These are phyloP conservation scores for Alosa alosa DNA, from an alignment of 2,113 vertebrate species.

Conservation along the genomic window DNA sequence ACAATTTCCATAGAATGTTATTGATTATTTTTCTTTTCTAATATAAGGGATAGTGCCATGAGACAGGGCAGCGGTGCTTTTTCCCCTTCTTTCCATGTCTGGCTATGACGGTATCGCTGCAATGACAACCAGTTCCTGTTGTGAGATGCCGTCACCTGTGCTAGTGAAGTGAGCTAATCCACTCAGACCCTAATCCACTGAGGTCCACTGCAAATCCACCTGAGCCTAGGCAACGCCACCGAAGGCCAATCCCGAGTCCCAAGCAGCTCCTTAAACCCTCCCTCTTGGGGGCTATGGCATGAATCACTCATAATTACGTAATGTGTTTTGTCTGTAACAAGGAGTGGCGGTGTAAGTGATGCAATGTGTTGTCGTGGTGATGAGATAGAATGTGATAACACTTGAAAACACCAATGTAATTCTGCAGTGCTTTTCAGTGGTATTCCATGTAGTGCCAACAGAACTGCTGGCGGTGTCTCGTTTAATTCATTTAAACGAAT, in stretches of 20 bases:
- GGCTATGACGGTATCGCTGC: neutral
- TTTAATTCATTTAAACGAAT: too few species aligned
- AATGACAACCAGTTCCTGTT: neutral
- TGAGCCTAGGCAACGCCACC: neutral
- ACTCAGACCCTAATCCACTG: neutral
- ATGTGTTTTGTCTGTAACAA: neutral
- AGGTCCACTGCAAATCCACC: neutral
- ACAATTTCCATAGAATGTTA: too few species aligned
- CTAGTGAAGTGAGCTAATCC: neutral
- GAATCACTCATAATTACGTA: neutral
- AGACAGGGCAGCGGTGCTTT: neutral
- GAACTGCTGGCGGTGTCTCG: too few species aligned
- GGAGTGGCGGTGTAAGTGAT: neutral
- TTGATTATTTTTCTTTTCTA: neutral
- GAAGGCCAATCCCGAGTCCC: neutral
- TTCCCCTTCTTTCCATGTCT: neutral
- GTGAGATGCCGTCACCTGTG: neutral
- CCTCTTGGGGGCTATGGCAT: neutral
- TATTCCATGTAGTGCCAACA: too few species aligned
- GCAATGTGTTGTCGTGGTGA: neutral
- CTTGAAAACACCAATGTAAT: neutral
- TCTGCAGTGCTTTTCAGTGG: neutral
- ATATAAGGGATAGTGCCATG: neutral
- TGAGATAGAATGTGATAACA: neutral
- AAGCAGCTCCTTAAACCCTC: neutral